These are phyloP conservation scores for Stegostoma tigrinum DNA, from an alignment of 2,113 vertebrate genomes.

Conservation along the genomic window DNA sequence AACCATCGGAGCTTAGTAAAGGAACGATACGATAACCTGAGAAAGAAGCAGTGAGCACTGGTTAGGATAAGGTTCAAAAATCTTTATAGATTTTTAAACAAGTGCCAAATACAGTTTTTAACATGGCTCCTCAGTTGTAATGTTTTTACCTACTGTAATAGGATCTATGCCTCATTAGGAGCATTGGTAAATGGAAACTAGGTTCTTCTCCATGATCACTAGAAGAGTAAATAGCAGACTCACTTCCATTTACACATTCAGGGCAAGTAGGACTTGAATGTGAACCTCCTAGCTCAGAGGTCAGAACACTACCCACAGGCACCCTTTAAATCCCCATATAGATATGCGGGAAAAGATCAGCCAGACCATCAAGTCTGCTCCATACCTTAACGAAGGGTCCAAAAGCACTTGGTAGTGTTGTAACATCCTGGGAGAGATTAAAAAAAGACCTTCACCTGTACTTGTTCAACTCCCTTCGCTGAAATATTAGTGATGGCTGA, in stretches of 20 bases:
- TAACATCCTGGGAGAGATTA: neutral
- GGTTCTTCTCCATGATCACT: neutral
- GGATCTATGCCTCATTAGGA: neutral
- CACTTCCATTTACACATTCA: neutral
- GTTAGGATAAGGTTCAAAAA: neutral
- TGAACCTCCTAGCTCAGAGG: too few species aligned
- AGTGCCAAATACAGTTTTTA: neutral
- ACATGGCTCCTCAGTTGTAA: too few species aligned
- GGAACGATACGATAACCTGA: constrained; percentile 74
- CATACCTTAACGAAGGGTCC: neutral
- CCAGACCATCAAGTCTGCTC: neutral
- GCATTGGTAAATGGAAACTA: neutral
- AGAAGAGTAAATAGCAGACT: neutral
- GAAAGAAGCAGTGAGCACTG: constrained; percentile 39
- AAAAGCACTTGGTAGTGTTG: neutral
- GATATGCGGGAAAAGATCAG: neutral
- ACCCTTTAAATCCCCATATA: neutral
- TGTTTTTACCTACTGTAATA: neutral
- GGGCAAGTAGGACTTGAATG: too few species aligned
- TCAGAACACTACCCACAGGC: too few species aligned
- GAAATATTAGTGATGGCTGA: neutral
- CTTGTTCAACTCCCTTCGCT: neutral
- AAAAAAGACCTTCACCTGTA: neutral
- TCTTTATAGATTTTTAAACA: neutral
- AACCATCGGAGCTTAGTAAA: constrained; percentile 56